Evolutionary conservation across 2,888 invertebrate species (phyloP).

Genomic region (Standfussiana lucernea): DNA sequence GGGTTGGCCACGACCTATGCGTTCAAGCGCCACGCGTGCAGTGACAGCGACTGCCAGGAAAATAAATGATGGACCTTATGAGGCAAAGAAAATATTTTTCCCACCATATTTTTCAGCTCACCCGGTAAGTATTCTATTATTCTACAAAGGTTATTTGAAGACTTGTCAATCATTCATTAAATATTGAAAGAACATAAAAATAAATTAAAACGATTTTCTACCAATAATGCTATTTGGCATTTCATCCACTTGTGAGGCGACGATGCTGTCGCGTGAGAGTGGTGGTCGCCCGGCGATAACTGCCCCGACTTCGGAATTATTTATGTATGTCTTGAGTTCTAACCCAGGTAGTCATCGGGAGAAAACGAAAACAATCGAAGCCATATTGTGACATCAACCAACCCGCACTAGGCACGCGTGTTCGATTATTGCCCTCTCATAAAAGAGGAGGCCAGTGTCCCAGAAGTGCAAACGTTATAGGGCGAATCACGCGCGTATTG

Average conservation of each 20-base stretch:
- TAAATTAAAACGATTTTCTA: no score
- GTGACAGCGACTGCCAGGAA: not conserved
- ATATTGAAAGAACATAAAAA: no score
- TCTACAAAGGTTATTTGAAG: no score
- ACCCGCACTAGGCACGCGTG: not conserved
- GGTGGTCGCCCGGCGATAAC: accelerated
- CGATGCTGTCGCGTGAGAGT: not conserved
- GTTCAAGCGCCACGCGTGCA: not conserved
- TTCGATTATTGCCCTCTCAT: not conserved
- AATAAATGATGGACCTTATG: not conserved
- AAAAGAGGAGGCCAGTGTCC: not conserved
- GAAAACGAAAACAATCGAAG: not conserved
- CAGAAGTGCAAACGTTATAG: not conserved
- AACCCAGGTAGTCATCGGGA: not conserved
- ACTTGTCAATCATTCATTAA: no score
- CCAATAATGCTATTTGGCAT: no score
- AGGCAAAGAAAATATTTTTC: no score
- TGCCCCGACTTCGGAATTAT: not conserved
- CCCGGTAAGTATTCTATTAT: no score
- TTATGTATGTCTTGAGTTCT: not conserved
- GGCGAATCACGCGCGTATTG: not conserved
- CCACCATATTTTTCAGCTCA: no score
- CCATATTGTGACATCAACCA: not conserved
- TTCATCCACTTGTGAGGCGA: not conserved
- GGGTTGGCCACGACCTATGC: not conserved